These are phyloP conservation scores for Sinotaia quadrata DNA, from an alignment of 2,888 invertebrate genomes.

Conservation along the genomic window DNA sequence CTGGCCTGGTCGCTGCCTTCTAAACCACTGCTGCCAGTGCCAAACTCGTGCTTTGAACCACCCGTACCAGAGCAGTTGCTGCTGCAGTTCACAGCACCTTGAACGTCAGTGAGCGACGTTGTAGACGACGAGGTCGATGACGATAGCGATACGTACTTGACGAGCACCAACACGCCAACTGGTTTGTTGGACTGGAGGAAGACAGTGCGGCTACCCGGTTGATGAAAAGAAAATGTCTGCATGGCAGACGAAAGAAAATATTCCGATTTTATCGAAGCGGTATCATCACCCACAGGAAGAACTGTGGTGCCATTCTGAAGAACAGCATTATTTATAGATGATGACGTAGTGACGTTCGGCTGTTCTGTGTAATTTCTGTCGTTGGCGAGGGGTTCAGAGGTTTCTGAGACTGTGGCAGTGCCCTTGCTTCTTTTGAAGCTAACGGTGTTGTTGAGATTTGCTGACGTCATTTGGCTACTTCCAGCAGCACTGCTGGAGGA, in stretches of 20 bases:
- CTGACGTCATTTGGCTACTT: too few relatives aligned
- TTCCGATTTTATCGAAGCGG: background rate
- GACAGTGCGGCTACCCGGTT: background rate
- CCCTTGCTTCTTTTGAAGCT: background rate
- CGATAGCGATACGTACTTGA: background rate
- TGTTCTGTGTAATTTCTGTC: too few relatives aligned
- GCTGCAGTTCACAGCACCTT: background rate
- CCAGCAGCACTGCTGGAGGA: too few relatives aligned
- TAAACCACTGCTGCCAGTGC: background rate
- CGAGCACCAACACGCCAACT: constrained; percentile 11
- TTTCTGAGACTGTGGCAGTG: background rate
- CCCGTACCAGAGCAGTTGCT: background rate
- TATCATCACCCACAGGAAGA: too few relatives aligned
- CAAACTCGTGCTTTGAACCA: background rate
- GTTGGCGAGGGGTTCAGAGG: too few relatives aligned
- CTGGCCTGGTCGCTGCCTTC: background rate
- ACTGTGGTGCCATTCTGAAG: too few relatives aligned
- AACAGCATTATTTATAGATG: too few relatives aligned
- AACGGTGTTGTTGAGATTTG: background rate
- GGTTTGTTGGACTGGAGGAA: constrained; percentile 13
- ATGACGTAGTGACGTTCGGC: too few relatives aligned
- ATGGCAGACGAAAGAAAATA: background rate
- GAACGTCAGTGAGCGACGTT: background rate
- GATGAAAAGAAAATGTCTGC: background rate
- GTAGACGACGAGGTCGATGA: background rate